Conservation (phyloP, 30 jellyfish, hydroid and myxozoan species). For the Cassiopea andromeda region DNA sequence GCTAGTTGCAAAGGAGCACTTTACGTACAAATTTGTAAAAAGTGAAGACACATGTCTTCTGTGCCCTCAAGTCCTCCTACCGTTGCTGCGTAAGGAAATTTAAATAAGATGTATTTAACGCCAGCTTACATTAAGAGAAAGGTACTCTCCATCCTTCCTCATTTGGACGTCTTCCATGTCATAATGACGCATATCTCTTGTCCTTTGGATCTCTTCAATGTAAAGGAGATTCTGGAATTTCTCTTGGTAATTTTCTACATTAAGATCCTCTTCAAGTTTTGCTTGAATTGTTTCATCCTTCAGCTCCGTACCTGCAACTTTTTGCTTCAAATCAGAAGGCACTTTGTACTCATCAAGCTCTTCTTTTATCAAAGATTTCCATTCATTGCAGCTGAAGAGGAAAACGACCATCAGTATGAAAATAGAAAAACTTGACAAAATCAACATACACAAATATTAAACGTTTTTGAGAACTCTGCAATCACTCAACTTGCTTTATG, state of each 20-base stretch:
- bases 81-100: not conserved
- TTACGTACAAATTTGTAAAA: no score
- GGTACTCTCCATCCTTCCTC: not conserved
- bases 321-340: not conserved
- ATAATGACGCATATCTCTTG: not conserved
- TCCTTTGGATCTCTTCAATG: slow-evolving; percentile 6
- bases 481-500: no score
- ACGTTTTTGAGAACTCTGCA: not conserved
- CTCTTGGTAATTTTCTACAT: not conserved
- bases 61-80: not conserved
- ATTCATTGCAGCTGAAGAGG: not conserved
- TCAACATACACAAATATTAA: no score
- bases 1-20: no score
- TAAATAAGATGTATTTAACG: not conserved
- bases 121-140: not conserved
- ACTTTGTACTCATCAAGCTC: not conserved
- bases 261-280: not conserved
- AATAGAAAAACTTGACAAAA: not conserved
- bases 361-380: not conserved
- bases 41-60: no score
- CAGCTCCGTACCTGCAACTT: not conserved
- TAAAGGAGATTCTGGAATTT: slow-evolving; percentile 4
- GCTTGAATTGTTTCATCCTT: not conserved
- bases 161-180: slow-evolving; percentile 9
- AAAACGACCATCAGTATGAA: not conserved